phyloP scores from a whole-genome alignment of 2,797 vertebrate species.

The Atherinosoma microstoma region DNA sequence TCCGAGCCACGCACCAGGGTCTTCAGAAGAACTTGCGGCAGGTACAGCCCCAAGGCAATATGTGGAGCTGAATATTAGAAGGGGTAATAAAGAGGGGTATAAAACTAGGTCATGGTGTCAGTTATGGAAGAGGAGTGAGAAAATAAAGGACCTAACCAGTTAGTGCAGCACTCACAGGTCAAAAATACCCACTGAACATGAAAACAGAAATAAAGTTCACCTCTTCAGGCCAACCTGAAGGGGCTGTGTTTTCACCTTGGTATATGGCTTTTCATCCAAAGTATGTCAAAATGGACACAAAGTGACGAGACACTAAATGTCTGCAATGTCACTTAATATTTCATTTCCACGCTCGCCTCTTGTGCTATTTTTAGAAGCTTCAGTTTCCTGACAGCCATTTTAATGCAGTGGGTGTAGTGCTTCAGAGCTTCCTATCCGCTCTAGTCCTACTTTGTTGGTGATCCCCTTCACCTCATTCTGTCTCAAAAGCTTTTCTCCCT shows the following conservation, averaged over 20 bases:
- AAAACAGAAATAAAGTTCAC: not conserved
- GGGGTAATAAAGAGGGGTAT: constrained; percentile 11
- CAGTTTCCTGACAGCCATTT: constrained; percentile 70
- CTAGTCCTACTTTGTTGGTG: constrained; percentile 40
- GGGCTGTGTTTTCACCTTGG: constrained; percentile 12
- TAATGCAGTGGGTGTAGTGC: constrained; percentile 52
- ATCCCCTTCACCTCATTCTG: constrained; percentile 53
- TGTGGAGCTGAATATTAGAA: constrained; percentile 3
- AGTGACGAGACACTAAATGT: constrained; percentile 60
- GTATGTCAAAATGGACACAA: constrained; percentile 41
- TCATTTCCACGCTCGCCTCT: constrained; percentile 63
- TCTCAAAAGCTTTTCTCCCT: constrained; percentile 21
- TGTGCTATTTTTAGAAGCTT: constrained; percentile 73
- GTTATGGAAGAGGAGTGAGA: constrained; percentile 41
- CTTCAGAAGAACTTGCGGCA: constrained; percentile 92
- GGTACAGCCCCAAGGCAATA: constrained; percentile 76
- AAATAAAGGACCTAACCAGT: constrained; percentile 34
- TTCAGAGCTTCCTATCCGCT: constrained; percentile 54
- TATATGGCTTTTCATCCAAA: constrained; percentile 23
- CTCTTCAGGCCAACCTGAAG: constrained; percentile 12
- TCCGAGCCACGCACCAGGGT: constrained; percentile 94
- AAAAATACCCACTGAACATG: constrained; percentile 27
- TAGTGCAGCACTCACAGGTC: constrained; percentile 36
- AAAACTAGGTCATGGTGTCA: constrained; percentile 63
- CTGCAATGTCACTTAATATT: constrained; percentile 77